These are phyloP conservation scores for Rhinichthys klamathensis DNA, from an alignment of 2,113 vertebrate species.

Conservation along the genomic window DNA sequence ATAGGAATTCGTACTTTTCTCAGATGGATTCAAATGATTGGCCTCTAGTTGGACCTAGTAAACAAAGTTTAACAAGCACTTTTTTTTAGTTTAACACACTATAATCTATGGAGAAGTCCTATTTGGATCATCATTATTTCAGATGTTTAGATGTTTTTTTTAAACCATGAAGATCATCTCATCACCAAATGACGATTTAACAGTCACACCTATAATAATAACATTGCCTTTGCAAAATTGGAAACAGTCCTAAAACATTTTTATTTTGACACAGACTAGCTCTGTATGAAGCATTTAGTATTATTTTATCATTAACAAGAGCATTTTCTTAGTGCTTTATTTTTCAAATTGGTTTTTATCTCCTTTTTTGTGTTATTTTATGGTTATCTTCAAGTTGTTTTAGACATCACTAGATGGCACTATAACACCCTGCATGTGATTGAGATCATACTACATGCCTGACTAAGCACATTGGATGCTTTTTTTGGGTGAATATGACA, in stretches of 20 bases:
- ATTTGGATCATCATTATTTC: not conserved
- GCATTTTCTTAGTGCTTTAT: not conserved
- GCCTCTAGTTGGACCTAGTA: no score
- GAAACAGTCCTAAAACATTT: not conserved
- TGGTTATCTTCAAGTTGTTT: not conserved
- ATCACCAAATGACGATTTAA: not conserved
- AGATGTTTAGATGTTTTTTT: not conserved
- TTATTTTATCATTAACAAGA: not conserved
- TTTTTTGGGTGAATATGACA: not conserved
- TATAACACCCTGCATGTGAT: not conserved
- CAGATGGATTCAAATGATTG: no score
- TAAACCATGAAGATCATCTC: not conserved
- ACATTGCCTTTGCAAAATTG: not conserved
- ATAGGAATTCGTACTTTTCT: no score
- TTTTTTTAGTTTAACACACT: no score
- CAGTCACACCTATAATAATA: not conserved
- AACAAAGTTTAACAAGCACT: no score
- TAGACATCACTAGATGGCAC: constrained; percentile 49
- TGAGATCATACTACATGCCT: not conserved
- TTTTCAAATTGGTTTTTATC: not conserved
- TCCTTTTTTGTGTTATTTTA: not conserved
- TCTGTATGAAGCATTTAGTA: not conserved
- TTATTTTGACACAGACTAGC: not conserved
- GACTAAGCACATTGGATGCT: not conserved
- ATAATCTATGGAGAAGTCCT: no score